phyloP scores from a whole-genome alignment of 2,888 invertebrate species.

The Drosophila niveifrons region DNA sequence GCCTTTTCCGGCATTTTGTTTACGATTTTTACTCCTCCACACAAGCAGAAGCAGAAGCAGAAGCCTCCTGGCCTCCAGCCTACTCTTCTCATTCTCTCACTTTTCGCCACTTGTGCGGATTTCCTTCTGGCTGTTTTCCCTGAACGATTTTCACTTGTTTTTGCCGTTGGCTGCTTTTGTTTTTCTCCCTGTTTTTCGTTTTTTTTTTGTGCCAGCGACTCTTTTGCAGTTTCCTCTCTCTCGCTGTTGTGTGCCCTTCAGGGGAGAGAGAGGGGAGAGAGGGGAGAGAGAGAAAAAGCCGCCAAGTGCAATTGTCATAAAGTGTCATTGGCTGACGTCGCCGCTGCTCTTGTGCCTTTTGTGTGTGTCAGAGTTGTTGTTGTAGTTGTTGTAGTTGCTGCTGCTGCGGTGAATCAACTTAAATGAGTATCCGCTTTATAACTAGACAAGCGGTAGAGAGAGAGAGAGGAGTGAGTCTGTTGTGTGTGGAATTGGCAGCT shows the following conservation, averaged over 20 bases:
- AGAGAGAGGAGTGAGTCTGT: too few relatives aligned
- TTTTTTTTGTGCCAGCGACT: conserved; percentile 22
- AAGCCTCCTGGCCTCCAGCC: background rate
- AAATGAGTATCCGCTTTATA: conserved; percentile 81
- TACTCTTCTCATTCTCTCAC: background rate
- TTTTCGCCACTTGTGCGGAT: conserved; percentile 54
- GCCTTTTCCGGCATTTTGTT: conserved; percentile 80
- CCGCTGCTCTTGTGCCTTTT: conserved; percentile 34
- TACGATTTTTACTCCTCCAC: conserved; percentile 61
- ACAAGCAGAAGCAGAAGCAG: background rate
- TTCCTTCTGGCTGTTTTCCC: conserved; percentile 71
- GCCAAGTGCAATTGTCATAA: conserved; percentile 82
- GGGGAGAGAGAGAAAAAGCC: conserved; percentile 42
- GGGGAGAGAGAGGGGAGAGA: too few relatives aligned
- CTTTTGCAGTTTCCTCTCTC: conserved; percentile 6
- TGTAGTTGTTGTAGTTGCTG: conserved; percentile 1
- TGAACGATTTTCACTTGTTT: conserved; percentile 79
- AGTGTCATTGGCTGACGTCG: conserved; percentile 81
- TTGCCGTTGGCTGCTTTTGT: conserved; percentile 51
- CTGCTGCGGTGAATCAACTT: conserved; percentile 81
- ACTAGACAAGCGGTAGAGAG: conserved; percentile 65
- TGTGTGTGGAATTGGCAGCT: conserved; percentile 28
- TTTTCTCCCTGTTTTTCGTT: conserved; percentile 26
- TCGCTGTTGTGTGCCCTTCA: conserved; percentile 6
- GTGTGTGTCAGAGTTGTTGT: conserved; percentile 28